Percentiles rank a stretch among this genome's conserved stretches.
These are phyloP conservation scores for Exocentrus adspersus DNA, from an alignment of 2,888 invertebrate genomes.

Conservation along the genomic window DNA sequence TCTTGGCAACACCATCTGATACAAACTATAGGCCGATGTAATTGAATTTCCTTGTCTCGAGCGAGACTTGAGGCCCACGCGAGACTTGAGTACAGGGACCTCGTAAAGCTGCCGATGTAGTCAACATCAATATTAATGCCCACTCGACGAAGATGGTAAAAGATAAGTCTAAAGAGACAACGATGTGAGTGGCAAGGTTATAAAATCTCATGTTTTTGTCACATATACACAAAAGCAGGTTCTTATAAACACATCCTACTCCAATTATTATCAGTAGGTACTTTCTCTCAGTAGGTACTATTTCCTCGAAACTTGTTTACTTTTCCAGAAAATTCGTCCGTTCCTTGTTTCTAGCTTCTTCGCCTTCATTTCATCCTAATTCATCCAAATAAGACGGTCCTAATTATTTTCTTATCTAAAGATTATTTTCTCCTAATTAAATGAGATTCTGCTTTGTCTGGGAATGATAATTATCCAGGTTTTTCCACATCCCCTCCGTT, in stretches of 20 bases:
- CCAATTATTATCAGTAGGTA: too few relatives aligned
- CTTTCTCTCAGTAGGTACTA: too few relatives aligned
- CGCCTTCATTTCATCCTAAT: slow-evolving; percentile 4
- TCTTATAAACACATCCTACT: too few relatives aligned
- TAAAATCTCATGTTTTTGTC: too few relatives aligned
- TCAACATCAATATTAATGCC: slow-evolving; percentile 25
- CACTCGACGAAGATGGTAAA: slow-evolving; percentile 2
- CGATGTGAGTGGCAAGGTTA: too few relatives aligned
- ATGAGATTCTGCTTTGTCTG: too few relatives aligned
- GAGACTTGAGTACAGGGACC: slow-evolving; percentile 48
- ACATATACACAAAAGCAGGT: too few relatives aligned
- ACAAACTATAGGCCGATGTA: slow-evolving; percentile 43
- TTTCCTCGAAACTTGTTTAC: too few relatives aligned
- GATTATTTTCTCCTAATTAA: not conserved
- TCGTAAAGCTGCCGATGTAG: slow-evolving; percentile 5
- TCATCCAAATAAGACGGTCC: slow-evolving; percentile 2
- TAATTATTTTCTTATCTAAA: slow-evolving; percentile 7
- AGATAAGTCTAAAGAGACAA: too few relatives aligned
- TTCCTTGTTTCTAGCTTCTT: not conserved
- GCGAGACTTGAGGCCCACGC: slow-evolving; percentile 44
- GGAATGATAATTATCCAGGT: too few relatives aligned
- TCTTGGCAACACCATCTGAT: slow-evolving; percentile 26
- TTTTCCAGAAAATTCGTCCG: not conserved
- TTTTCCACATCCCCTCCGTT: not conserved
- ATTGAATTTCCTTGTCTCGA: slow-evolving; percentile 51